Evolutionary conservation across 2,888 invertebrate genomes (phyloP).

Genomic region (Kryphioiulus occultus): DNA sequence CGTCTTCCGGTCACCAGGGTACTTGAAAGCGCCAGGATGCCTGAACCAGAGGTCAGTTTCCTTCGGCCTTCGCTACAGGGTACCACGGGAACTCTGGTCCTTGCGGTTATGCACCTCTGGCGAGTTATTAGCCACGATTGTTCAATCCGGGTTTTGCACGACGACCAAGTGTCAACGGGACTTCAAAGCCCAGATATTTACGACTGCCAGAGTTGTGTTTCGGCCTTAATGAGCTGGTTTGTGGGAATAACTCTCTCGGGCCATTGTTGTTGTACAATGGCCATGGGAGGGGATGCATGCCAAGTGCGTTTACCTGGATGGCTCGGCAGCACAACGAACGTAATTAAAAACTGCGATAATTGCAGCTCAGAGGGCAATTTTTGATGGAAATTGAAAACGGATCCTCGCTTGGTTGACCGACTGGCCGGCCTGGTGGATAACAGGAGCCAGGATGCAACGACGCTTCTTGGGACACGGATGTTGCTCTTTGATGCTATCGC

Average conservation of each 20-base stretch:
- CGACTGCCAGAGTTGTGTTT: neutral
- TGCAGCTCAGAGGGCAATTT: neutral
- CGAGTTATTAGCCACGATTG: neutral
- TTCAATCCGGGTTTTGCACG: neutral
- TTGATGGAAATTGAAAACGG: neutral
- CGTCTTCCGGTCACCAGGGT: neutral
- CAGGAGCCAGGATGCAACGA: neutral
- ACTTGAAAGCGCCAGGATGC: neutral
- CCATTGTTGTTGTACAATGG: neutral
- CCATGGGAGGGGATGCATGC: neutral
- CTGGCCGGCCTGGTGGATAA: neutral
- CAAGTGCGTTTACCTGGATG: conserved; percentile 5
- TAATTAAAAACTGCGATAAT: conserved; percentile 1
- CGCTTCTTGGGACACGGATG: neutral
- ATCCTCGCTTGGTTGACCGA: neutral
- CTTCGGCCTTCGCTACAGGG: neutral
- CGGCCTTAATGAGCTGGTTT: neutral
- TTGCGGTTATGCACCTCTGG: neutral
- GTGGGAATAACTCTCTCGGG: neutral
- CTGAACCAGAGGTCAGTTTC: neutral
- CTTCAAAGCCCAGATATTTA: neutral
- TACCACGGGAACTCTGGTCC: neutral
- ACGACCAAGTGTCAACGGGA: conserved; percentile 5
- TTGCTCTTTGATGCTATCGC: neutral
- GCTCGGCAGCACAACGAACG: neutral